phyloP scores from a whole-genome alignment of 2,797 vertebrate genomes.

The Tauraco hartlaubi region DNA sequence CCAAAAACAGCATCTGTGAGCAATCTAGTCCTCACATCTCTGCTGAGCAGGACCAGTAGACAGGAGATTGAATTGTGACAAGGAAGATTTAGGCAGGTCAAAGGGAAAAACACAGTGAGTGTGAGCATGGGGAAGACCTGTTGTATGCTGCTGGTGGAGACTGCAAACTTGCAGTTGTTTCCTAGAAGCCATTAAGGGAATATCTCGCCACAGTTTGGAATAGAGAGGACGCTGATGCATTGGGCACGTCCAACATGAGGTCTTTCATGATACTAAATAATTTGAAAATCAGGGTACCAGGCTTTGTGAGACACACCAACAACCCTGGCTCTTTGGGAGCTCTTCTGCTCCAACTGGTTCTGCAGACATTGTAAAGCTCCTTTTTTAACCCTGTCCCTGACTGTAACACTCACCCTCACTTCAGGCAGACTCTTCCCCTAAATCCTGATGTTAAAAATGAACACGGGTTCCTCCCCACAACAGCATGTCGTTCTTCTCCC shows the following conservation, averaged over 20 bases:
- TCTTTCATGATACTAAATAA: not conserved
- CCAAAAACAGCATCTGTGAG: not conserved
- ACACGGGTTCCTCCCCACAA: not conserved
- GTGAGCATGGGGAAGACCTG: not conserved
- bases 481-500: not conserved
- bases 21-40: not conserved
- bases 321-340: not conserved
- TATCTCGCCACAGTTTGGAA: not conserved
- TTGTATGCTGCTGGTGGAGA: not conserved
- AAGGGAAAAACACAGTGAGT: not conserved
- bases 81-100: not conserved
- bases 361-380: not conserved
- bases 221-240: not conserved
- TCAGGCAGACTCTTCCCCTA: not conserved
- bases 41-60: not conserved
- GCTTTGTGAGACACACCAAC: not conserved
- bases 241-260: not conserved
- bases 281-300: not conserved
- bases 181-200: not conserved
- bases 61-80: not conserved
- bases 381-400: not conserved
- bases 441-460: not conserved
- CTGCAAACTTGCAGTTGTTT: not conserved
- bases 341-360: not conserved
- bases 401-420: not conserved